These are phyloP conservation scores for Helostoma temminkii DNA, from an alignment of 2,797 vertebrate species.

Conservation along the genomic window DNA sequence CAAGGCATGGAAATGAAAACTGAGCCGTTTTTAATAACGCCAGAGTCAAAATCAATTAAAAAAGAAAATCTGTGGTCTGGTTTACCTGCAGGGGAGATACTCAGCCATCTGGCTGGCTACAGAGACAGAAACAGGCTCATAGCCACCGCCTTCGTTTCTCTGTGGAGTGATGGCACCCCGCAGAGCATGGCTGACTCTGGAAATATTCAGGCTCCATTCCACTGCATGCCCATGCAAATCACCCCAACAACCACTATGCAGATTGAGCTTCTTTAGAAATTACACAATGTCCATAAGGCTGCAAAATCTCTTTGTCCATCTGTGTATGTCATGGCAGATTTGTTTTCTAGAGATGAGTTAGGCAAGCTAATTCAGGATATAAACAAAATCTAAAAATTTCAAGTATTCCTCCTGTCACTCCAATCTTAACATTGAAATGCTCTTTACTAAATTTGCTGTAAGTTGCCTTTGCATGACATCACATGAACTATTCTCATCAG, in stretches of 20 bases:
- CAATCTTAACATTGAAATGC: neutral
- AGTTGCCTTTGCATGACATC: slow-evolving; percentile 58
- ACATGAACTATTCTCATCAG: slow-evolving; percentile 33
- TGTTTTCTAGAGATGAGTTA: slow-evolving; percentile 36
- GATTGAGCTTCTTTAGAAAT: slow-evolving; percentile 78
- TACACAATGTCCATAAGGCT: slow-evolving; percentile 71
- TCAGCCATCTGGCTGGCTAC: slow-evolving; percentile 74
- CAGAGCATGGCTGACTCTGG: slow-evolving; percentile 59
- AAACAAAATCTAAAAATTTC: slow-evolving; percentile 9
- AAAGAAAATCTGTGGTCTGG: slow-evolving; percentile 8
- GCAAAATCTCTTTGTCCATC: slow-evolving; percentile 56
- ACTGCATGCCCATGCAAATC: slow-evolving; percentile 72
- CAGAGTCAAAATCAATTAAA: slow-evolving; percentile 34
- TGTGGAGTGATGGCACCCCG: slow-evolving; percentile 53
- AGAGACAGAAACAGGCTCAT: slow-evolving; percentile 47
- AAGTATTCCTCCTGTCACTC: slow-evolving; percentile 1
- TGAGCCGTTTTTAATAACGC: slow-evolving; percentile 29
- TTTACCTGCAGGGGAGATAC: slow-evolving; percentile 51
- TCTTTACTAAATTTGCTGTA: slow-evolving; percentile 13
- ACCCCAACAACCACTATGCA: slow-evolving; percentile 73
- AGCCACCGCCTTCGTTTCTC: slow-evolving; percentile 52
- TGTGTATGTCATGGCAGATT: slow-evolving; percentile 26
- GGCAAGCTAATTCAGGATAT: slow-evolving; percentile 39
- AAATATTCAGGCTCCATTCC: slow-evolving; percentile 65
- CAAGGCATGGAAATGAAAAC: slow-evolving; percentile 1